A percentile compares a stretch with the other conserved stretches of the same genome.
phyloP scores from a whole-genome alignment of 2,797 vertebrate genomes.

The Muscicapa comitata region DNA sequence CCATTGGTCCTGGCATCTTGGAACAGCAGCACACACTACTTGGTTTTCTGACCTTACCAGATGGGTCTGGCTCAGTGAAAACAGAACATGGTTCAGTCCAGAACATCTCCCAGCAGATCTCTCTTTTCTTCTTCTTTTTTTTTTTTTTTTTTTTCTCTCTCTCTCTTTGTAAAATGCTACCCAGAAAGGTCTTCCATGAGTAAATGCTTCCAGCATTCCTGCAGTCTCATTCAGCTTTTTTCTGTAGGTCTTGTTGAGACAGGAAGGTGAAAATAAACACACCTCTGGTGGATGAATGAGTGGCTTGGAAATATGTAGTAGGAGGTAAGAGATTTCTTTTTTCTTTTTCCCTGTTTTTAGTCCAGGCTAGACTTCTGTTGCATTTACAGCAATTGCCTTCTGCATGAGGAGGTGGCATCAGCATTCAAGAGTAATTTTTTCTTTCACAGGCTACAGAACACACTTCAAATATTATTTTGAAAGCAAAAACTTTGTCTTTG shows the following conservation, averaged over 20 bases:
- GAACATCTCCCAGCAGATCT: background rate
- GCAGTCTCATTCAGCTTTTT: background rate
- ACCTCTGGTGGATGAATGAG: background rate
- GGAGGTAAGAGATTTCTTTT: background rate
- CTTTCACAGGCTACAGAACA: background rate
- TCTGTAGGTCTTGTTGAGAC: background rate
- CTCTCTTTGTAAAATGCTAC: background rate
- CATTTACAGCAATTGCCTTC: background rate
- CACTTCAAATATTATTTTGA: background rate
- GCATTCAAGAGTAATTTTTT: background rate
- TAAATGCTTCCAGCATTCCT: background rate
- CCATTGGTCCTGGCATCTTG: background rate
- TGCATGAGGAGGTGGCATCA: background rate
- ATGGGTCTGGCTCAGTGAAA: background rate
- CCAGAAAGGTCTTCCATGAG: background rate
- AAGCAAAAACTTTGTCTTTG: background rate
- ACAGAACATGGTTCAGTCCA: background rate
- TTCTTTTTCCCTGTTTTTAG: background rate
- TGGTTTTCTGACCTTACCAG: background rate
- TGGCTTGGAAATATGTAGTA: background rate
- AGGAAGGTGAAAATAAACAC: background rate
- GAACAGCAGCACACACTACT: background rate
- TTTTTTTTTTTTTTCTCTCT: background rate
- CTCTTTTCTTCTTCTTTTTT: background rate
- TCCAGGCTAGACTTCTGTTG: background rate